A percentile compares a stretch with the other conserved stretches of the same genome.
Evolutionary conservation across 2,113 vertebrate genomes (phyloP).

Genomic region (Microcebus ravelobensis): DNA sequence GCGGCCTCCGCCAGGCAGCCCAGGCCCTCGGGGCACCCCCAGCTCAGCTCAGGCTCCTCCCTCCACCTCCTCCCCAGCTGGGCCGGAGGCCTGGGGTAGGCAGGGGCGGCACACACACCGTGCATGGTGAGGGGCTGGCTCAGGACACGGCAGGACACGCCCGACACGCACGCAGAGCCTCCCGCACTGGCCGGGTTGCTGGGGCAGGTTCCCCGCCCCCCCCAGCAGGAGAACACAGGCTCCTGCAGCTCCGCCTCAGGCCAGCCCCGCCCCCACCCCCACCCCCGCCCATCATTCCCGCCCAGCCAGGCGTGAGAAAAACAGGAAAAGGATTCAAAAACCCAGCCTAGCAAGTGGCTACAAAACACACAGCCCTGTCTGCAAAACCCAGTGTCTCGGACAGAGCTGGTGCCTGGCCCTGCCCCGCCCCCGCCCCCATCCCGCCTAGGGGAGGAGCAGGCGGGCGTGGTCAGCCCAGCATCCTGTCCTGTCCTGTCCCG

Average conservation of each 20-base stretch:
- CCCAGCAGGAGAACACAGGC: background rate
- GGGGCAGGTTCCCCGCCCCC: background rate
- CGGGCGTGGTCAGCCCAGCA: background rate
- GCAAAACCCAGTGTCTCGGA: no score
- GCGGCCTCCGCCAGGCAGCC: background rate
- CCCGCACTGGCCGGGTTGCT: background rate
- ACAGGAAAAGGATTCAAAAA: background rate
- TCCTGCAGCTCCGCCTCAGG: background rate
- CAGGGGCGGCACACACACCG: no score
- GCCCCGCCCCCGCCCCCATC: no score
- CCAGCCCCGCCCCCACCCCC: no score
- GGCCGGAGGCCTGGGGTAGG: rapidly evolving
- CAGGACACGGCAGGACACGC: background rate
- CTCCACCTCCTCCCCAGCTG: background rate
- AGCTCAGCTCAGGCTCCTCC: background rate
- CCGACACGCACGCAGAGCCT: background rate
- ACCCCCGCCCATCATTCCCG: background rate
- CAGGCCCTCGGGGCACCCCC: no score
- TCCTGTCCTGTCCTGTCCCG: no score
- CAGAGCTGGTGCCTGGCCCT: background rate
- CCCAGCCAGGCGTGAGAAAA: background rate
- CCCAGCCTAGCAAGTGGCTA: no score
- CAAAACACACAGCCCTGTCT: background rate
- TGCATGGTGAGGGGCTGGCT: rapidly evolving
- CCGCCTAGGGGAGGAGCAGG: background rate